Conservation (phyloP, 2,888 invertebrate species). For the Bombylius major region DNA sequence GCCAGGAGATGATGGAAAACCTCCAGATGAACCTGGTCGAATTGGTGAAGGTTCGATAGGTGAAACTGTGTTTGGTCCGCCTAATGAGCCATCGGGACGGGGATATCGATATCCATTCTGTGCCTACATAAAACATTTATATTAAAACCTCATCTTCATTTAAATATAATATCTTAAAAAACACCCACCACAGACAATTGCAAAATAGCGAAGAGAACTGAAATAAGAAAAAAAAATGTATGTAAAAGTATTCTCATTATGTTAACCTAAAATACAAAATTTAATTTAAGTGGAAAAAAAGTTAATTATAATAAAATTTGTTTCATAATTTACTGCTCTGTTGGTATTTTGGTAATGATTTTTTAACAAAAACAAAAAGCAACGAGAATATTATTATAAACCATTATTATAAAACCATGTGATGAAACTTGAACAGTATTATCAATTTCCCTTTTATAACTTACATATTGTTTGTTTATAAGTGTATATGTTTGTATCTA, state of each 20-base stretch:
- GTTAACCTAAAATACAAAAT: not conserved
- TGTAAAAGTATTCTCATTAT: not conserved
- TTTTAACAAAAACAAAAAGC: too few species aligned
- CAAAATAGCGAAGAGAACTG: slow-evolving; percentile 21
- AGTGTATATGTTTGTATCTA: too few species aligned
- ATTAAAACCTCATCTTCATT: not conserved
- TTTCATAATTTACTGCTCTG: too few species aligned
- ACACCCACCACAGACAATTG: slow-evolving; percentile 22
- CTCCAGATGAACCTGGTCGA: slow-evolving; percentile 19
- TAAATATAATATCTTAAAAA: not conserved
- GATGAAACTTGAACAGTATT: too few species aligned
- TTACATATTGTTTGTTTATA: too few species aligned
- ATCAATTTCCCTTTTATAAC: too few species aligned
- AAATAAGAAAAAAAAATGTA: slow-evolving; percentile 13
- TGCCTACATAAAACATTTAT: slow-evolving; percentile 33
- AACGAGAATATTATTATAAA: too few species aligned
- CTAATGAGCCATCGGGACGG: slow-evolving; percentile 50
- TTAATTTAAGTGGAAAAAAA: too few species aligned
- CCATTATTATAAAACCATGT: too few species aligned
- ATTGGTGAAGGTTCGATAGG: slow-evolving; percentile 19
- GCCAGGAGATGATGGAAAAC: slow-evolving; percentile 16
- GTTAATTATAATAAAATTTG: too few species aligned
- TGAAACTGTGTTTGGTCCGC: slow-evolving; percentile 14
- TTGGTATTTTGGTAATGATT: too few species aligned
- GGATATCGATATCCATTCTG: slow-evolving; percentile 68